Percentiles rank a stretch among this genome's conserved stretches.
Conservation (phyloP, 2,888 invertebrate genomes). For the Diarsia mendica region DNA sequence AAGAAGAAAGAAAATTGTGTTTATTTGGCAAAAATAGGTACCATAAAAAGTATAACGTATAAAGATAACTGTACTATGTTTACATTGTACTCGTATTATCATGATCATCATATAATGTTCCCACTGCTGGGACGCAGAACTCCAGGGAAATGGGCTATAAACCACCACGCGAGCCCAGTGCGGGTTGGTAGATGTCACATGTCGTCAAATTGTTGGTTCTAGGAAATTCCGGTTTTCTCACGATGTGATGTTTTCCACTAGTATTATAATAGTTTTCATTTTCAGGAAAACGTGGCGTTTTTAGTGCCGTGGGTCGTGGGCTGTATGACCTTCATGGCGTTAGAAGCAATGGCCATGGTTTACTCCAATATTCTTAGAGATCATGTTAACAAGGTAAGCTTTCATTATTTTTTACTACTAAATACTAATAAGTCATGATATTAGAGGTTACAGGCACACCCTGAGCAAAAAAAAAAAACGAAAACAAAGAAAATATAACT, state of each 20-base stretch:
- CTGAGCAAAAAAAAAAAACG: too few species aligned
- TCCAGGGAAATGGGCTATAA: too few species aligned
- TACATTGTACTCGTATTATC: neutral
- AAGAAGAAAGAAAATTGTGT: too few species aligned
- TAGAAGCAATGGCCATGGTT: constrained; percentile 95
- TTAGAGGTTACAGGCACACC: neutral
- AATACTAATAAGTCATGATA: neutral
- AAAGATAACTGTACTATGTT: neutral
- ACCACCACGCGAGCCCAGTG: too few species aligned
- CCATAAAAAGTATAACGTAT: too few species aligned
- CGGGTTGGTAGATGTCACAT: too few species aligned
- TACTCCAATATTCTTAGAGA: constrained; percentile 95
- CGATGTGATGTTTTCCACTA: too few species aligned
- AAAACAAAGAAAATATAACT: neutral
- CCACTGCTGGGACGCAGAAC: too few species aligned
- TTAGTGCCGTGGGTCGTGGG: constrained; percentile 95
- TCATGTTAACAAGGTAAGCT: constrained; percentile 94
- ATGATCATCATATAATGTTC: too few species aligned
- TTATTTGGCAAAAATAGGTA: too few species aligned
- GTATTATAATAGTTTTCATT: constrained; percentile 55
- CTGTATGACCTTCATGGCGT: constrained; percentile 94
- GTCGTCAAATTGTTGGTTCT: too few species aligned
- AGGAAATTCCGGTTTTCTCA: too few species aligned
- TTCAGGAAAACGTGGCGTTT: constrained; percentile 93
- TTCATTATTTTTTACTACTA: neutral